A percentile compares a stretch with the other conserved stretches of the same genome.
phyloP scores from a whole-genome alignment of 2,113 vertebrate genomes.

The Myotis brandtii region DNA sequence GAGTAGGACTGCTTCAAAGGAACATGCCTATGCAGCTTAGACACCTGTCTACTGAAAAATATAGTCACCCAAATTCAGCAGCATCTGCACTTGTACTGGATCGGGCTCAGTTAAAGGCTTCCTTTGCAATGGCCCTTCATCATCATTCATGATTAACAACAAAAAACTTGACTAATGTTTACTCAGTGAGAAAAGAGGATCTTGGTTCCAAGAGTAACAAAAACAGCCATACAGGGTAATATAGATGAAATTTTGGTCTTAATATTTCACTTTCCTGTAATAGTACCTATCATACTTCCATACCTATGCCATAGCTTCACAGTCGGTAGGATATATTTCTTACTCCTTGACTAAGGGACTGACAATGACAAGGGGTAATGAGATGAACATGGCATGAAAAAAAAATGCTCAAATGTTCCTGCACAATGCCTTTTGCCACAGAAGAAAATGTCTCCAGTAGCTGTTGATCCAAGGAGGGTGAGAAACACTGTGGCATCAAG shows the following conservation, averaged over 20 bases:
- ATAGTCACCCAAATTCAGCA: not conserved
- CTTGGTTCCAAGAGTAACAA: not conserved
- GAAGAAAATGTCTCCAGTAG: not conserved
- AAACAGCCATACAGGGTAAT: not conserved
- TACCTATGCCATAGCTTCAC: not conserved
- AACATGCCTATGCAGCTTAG: not conserved
- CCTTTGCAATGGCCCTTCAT: not conserved
- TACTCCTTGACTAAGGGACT: not conserved
- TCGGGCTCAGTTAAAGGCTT: not conserved
- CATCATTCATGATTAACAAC: not conserved
- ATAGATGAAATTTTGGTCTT: not conserved
- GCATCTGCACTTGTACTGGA: not conserved
- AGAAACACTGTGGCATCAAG: not conserved
- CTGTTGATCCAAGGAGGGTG: not conserved
- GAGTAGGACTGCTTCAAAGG: not conserved
- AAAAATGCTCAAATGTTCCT: not conserved
- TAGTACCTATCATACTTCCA: not conserved
- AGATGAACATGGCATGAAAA: not conserved
- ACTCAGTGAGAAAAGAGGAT: not conserved
- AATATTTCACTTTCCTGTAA: not conserved
- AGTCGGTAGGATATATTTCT: not conserved
- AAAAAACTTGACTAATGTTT: not conserved
- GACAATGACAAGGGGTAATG: not conserved
- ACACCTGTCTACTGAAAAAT: not conserved
- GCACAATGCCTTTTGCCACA: not conserved